A percentile compares a stretch with the other conserved stretches of the same genome.
Evolutionary conservation across 2,113 vertebrate genomes (phyloP).

Genomic region (Rhea americana): DNA sequence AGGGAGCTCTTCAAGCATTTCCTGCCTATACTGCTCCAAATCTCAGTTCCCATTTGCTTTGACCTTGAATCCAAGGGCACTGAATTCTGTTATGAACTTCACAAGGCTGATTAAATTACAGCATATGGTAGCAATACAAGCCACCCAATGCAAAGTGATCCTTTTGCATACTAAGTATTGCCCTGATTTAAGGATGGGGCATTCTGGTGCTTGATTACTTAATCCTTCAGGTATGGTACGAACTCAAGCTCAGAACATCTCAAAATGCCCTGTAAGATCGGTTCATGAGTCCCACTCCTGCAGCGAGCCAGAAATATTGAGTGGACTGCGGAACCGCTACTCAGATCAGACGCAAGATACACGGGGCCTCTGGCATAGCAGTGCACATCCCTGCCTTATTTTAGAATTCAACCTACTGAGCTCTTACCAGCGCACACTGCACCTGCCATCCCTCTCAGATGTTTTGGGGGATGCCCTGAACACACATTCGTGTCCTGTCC

Average conservation of each 20-base stretch:
- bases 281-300: not conserved
- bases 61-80: not conserved
- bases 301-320: not conserved
- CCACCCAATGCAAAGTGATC: not conserved
- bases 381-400: not conserved
- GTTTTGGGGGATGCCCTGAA: not conserved
- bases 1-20: not conserved
- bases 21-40: not conserved
- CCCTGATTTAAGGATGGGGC: rapidly evolving
- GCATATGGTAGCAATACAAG: not conserved
- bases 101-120: slow-evolving; percentile 2
- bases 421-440: not conserved
- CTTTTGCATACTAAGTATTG: not conserved
- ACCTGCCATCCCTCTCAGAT: rapidly evolving
- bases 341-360: not conserved
- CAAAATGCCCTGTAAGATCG: not conserved
- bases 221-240: not conserved
- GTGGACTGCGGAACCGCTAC: no score
- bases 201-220: not conserved
- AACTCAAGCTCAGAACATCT: not conserved
- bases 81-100: not conserved
- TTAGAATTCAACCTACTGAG: not conserved
- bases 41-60: not conserved
- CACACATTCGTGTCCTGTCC: not conserved
- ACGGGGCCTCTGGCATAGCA: not conserved